Conservation (phyloP, 1,140 invertebrate species). For the Aphis craccivora region DNA sequence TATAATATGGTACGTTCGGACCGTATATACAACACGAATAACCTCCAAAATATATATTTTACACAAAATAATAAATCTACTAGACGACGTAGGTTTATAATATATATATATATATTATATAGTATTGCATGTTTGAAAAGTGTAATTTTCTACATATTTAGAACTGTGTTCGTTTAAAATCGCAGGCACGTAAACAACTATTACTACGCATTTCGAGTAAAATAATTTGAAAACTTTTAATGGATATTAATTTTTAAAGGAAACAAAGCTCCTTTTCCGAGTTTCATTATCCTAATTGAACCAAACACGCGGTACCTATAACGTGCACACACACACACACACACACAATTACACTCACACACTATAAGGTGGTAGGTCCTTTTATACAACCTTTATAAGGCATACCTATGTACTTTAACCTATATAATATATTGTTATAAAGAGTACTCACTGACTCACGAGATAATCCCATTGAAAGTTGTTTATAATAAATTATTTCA, state of each 20-base stretch:
- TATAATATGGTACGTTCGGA: background rate
- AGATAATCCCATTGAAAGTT: slow-evolving; percentile 19
- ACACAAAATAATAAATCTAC: background rate
- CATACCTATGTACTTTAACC: background rate
- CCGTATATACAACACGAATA: background rate
- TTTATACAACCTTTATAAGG: background rate
- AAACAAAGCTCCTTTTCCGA: slow-evolving; percentile 11
- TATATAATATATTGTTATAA: background rate
- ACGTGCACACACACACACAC: background rate
- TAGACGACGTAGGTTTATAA: background rate
- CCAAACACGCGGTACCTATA: background rate
- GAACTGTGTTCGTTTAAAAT: background rate
- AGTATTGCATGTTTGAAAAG: slow-evolving; percentile 16
- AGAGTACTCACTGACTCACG: background rate
- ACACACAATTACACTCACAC: background rate
- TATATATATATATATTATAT: background rate
- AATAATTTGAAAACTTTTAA: slow-evolving; percentile 47
- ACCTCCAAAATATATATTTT: background rate
- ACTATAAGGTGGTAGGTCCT: no score
- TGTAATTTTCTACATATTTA: background rate
- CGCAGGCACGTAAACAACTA: background rate
- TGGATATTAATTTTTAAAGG: slow-evolving; percentile 42
- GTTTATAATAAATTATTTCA: background rate
- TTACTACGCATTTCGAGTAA: background rate
- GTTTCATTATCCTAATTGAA: slow-evolving; percentile 48